phyloP scores from a whole-genome alignment of 2,888 invertebrate species.

The Morinoia aosen region DNA sequence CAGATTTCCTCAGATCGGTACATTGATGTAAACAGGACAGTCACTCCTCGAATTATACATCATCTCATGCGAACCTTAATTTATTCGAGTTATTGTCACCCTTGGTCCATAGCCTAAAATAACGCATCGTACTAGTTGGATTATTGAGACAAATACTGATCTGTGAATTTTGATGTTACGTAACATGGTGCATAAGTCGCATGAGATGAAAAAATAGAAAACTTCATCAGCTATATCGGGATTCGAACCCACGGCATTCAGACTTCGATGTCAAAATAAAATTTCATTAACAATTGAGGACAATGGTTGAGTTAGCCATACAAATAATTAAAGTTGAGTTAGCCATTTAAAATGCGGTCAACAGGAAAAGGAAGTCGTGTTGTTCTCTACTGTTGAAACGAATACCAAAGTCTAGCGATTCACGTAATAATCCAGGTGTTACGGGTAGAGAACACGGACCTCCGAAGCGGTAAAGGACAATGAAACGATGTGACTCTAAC shows the following conservation, averaged over 20 bases:
- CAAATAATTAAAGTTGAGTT: neutral
- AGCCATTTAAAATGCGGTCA: neutral
- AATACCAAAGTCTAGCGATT: neutral
- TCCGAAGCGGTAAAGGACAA: neutral
- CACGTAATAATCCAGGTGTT: neutral
- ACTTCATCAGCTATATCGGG: neutral
- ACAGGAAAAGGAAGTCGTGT: neutral
- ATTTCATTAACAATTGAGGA: neutral
- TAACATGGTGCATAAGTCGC: too few relatives aligned
- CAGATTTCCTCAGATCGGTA: too few relatives aligned
- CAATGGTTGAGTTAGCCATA: neutral
- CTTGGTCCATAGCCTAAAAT: too few relatives aligned
- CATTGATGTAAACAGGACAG: too few relatives aligned
- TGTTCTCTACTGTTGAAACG: neutral
- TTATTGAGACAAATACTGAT: too few relatives aligned
- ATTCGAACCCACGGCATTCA: neutral
- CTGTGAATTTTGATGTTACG: too few relatives aligned
- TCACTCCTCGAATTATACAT: too few relatives aligned
- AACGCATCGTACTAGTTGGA: too few relatives aligned
- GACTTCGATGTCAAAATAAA: neutral
- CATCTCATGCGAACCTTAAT: too few relatives aligned
- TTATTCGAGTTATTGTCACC: too few relatives aligned
- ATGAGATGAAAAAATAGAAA: neutral
- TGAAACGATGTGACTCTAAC: neutral
- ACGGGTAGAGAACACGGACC: neutral